phyloP scores from a whole-genome alignment of 2,797 vertebrate species.

The Apogon hyalosoma region DNA sequence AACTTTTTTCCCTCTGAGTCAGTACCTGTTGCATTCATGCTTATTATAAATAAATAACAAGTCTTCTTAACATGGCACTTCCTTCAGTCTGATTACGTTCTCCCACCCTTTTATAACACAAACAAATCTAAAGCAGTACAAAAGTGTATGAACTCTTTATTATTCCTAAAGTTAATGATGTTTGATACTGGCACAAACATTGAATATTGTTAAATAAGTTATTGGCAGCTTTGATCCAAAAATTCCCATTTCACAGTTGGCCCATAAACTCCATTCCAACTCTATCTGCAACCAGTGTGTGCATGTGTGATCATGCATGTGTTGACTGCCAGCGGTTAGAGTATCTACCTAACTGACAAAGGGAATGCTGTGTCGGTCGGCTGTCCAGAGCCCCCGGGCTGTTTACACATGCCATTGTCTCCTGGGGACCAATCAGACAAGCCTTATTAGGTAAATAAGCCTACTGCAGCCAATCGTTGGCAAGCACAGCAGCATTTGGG shows the following conservation, averaged over 20 bases:
- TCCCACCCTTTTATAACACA: not conserved
- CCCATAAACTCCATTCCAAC: conserved; percentile 24
- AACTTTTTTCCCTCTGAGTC: too few relatives aligned
- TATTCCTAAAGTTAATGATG: conserved; percentile 20
- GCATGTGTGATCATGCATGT: conserved; percentile 61
- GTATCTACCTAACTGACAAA: conserved; percentile 70
- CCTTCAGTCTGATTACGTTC: too few relatives aligned
- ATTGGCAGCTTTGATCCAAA: conserved; percentile 32
- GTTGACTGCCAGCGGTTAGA: conserved; percentile 63
- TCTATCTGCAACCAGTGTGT: conserved; percentile 44
- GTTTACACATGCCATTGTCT: conserved; percentile 75
- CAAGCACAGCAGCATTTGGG: conserved; percentile 47
- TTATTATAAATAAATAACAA: too few relatives aligned
- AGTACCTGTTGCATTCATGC: too few relatives aligned
- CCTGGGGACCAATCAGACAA: conserved; percentile 74
- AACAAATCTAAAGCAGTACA: not conserved
- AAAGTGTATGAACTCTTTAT: conserved; percentile 1
- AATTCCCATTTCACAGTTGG: conserved; percentile 17
- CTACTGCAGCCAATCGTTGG: conserved; percentile 58
- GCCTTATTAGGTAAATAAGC: conserved; percentile 74
- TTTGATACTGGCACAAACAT: conserved; percentile 16
- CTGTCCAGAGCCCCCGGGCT: conserved; percentile 69
- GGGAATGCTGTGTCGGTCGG: conserved; percentile 67
- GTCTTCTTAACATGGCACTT: too few relatives aligned
- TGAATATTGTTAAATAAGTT: not conserved